phyloP scores from a whole-genome alignment of 1,140 invertebrate genomes.

The Eciton burchellii region DNA sequence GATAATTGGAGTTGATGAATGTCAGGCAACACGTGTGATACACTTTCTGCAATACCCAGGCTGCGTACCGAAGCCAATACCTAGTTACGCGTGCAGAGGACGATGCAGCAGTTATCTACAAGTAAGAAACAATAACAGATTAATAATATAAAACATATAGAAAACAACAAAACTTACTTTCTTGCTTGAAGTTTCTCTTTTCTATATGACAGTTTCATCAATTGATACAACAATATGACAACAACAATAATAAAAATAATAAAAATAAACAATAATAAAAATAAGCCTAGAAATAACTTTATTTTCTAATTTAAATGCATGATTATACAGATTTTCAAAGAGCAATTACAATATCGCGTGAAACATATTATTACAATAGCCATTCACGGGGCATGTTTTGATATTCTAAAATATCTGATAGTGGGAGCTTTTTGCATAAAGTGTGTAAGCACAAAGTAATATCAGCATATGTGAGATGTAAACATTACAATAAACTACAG shows the following conservation, averaged over 20 bases:
- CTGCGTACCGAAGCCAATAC: conserved; percentile 96
- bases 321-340: background rate
- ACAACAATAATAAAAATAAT: no score
- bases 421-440: background rate
- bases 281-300: no score
- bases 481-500: background rate
- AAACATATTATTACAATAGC: background rate
- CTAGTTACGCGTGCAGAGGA: conserved; percentile 96
- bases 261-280: no score
- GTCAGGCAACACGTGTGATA: conserved; percentile 95
- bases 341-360: background rate
- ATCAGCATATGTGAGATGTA: background rate
- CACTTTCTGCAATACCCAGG: conserved; percentile 96
- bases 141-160: background rate
- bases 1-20: conserved; percentile 90
- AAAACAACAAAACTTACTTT: background rate
- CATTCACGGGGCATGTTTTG: background rate
- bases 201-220: background rate
- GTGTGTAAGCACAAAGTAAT: background rate
- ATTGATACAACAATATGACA: no score
- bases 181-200: background rate
- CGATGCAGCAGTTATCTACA: conserved; percentile 96
- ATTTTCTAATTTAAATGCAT: background rate
- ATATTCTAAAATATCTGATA: background rate
- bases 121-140: conserved; percentile 85